phyloP scores from a whole-genome alignment of 2,888 invertebrate species.

The Bhutanitis thaidina region DNA sequence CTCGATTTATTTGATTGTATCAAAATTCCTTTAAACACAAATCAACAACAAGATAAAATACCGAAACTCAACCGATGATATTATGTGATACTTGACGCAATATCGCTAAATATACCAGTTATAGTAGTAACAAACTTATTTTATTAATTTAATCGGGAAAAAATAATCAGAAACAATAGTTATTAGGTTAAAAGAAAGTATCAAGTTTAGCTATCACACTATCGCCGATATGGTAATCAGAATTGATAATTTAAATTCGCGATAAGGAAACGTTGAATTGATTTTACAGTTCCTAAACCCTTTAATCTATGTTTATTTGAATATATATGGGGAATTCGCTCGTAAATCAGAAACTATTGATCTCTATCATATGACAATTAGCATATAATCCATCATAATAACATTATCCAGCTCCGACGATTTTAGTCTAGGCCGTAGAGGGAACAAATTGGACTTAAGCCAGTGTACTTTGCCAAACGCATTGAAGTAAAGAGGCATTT shows the following conservation, averaged over 20 bases:
- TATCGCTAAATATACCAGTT: no score
- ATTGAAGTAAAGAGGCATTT: constrained; percentile 52
- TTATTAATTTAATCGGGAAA: no score
- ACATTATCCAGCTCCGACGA: constrained; percentile 37
- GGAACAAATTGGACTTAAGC: constrained; percentile 60
- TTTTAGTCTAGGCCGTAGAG: constrained; percentile 41
- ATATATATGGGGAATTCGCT: no score
- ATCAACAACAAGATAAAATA: no score
- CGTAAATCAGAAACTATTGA: constrained; percentile 24
- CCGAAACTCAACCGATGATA: no score
- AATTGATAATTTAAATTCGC: constrained; percentile 48
- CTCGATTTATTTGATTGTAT: no score
- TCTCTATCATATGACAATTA: constrained; percentile 37
- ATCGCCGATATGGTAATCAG: constrained; percentile 59
- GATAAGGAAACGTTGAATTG: constrained; percentile 40
- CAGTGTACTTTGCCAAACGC: constrained; percentile 57
- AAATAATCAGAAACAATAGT: no score
- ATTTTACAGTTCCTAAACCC: constrained; percentile 10
- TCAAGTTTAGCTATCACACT: constrained; percentile 37
- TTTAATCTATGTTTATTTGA: no score
- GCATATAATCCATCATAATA: constrained; percentile 46
- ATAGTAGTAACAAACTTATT: no score
- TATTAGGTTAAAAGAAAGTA: no score
- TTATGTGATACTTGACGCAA: no score
- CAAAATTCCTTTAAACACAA: no score